A percentile compares a stretch with the other conserved stretches of the same genome.
phyloP scores from a whole-genome alignment of 2,113 vertebrate species.

The Cichladusa arquata region DNA sequence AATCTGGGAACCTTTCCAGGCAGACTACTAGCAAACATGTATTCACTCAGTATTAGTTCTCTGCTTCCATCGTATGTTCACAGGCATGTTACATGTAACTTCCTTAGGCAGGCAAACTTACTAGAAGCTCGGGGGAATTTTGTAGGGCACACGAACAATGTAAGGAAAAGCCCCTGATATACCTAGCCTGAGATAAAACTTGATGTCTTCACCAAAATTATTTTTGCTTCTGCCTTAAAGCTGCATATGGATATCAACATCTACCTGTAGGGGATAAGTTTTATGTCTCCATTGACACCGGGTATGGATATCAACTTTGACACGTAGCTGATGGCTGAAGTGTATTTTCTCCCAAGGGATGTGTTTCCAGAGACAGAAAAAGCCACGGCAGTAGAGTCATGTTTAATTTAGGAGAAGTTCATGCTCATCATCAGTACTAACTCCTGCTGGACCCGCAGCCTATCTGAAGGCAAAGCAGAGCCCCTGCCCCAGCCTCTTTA shows the following conservation, averaged over 20 bases:
- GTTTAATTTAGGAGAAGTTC: neutral
- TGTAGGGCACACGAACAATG: fast-evolving
- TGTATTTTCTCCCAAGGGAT: neutral
- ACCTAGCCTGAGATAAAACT: neutral
- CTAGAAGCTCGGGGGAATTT: fast-evolving
- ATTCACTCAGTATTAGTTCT: neutral
- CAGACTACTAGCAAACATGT: neutral
- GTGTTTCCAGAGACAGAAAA: neutral
- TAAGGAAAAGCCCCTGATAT: neutral
- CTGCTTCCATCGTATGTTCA: neutral
- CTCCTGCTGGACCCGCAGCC: neutral
- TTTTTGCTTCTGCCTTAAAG: neutral
- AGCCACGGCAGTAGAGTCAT: neutral
- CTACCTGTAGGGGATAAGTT: neutral
- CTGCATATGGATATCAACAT: neutral
- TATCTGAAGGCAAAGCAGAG: neutral
- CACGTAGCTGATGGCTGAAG: fast-evolving
- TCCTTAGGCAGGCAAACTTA: neutral
- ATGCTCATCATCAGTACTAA: too few species aligned
- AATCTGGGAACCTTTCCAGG: neutral
- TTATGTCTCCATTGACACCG: neutral
- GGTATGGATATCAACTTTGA: neutral
- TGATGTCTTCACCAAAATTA: neutral
- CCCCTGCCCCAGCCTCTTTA: neutral
- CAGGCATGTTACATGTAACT: neutral